Percentiles rank a stretch among this genome's conserved stretches.
Evolutionary conservation across 1,140 invertebrate genomes (phyloP).

Genomic region (Maconellicoccus hirsutus): DNA sequence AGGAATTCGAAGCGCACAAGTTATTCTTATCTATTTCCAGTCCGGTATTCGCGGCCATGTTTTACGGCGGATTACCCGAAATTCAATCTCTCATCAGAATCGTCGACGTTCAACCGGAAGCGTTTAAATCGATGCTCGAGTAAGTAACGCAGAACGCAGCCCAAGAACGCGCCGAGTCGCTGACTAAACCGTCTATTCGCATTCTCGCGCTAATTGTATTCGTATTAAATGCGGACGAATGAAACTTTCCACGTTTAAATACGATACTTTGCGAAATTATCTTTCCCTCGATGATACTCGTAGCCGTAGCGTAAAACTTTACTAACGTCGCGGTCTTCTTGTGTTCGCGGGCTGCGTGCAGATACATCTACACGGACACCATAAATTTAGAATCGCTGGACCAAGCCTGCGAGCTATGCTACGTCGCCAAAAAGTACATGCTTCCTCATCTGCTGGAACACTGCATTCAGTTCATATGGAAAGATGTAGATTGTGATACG

Average conservation of each 20-base stretch:
- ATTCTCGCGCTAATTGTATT: too few relatives aligned
- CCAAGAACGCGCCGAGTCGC: too few relatives aligned
- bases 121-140: conserved; percentile 63
- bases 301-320: too few relatives aligned
- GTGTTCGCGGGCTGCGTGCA: too few relatives aligned
- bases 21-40: conserved; percentile 70
- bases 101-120: conserved; percentile 69
- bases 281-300: too few relatives aligned
- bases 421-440: conserved; percentile 81
- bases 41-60: conserved; percentile 70
- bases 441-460: conserved; percentile 63
- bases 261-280: too few relatives aligned
- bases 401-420: conserved; percentile 70
- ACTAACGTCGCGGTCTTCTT: too few relatives aligned
- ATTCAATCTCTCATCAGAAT: conserved; percentile 56
- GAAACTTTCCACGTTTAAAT: too few relatives aligned
- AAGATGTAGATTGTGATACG: conserved; percentile 61
- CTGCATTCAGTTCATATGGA: conserved; percentile 67
- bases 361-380: conserved; percentile 70
- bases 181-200: too few relatives aligned
- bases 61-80: conserved; percentile 60
- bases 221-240: too few relatives aligned
- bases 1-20: conserved; percentile 62
- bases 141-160: conserved; percentile 34
- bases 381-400: conserved; percentile 66